Percentiles rank a stretch among this genome's conserved stretches.
Conservation (phyloP, 1,140 invertebrate genomes). For the Steinernema feltiae region DNA sequence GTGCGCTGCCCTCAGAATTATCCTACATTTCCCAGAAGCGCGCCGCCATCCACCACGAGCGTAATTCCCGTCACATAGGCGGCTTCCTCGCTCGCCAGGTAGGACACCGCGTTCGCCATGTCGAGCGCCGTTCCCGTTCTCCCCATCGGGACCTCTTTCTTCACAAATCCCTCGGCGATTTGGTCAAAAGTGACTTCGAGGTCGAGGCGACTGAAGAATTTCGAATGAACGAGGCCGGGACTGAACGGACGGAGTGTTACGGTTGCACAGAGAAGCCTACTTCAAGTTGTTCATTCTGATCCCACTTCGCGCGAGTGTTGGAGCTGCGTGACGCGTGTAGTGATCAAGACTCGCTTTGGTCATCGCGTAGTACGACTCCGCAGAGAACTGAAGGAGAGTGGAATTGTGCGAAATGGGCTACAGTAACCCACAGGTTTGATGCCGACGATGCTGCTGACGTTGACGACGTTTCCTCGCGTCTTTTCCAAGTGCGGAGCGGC, state of each 20-base stretch:
- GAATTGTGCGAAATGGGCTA: not conserved
- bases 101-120: constrained; percentile 6
- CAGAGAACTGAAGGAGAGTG: not conserved
- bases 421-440: constrained; percentile 55
- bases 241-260: constrained; percentile 1
- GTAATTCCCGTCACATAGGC: not conserved
- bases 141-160: not conserved
- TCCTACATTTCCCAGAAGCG: not conserved
- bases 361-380: not conserved
- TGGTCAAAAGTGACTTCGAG: no score
- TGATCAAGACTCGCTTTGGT: not conserved
- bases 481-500: constrained; percentile 75
- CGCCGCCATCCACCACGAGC: not conserved
- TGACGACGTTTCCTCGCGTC: constrained; percentile 78
- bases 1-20: no score
- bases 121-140: not conserved
- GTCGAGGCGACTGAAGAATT: no score
- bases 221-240: not conserved
- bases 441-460: constrained; percentile 83
- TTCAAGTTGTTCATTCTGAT: not conserved
- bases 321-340: not conserved
- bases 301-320: not conserved
- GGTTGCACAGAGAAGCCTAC: not conserved
- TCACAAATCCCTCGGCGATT: not conserved
- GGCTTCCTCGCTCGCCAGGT: not conserved